Conservation (phyloP, 2,888 invertebrate species). For the Clunio marinus region DNA sequence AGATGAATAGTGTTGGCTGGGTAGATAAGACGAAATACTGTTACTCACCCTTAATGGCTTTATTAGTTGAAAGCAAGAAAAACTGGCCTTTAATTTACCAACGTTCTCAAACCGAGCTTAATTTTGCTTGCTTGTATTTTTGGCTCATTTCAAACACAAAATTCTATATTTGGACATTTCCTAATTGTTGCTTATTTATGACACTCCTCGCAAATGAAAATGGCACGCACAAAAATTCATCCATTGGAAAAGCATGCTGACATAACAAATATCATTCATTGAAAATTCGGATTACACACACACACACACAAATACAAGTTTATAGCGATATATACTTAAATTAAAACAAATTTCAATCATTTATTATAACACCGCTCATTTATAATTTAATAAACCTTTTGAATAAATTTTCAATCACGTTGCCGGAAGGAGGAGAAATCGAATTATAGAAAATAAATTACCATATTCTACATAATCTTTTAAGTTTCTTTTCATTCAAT, state of each 20-base stretch:
- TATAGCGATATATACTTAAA: neutral
- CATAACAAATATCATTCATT: neutral
- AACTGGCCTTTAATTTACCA: neutral
- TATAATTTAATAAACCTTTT: slow-evolving; percentile 27
- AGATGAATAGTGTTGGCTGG: too few relatives aligned
- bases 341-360: neutral
- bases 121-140: neutral
- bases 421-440: neutral
- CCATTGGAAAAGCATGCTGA: neutral
- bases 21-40: too few relatives aligned
- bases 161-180: neutral
- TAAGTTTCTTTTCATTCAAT: neutral
- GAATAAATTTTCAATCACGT: slow-evolving; percentile 15
- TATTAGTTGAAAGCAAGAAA: slow-evolving; percentile 19
- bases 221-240: neutral
- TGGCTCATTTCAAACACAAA: neutral
- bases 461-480: slow-evolving; percentile 18
- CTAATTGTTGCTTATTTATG: slow-evolving; percentile 25
- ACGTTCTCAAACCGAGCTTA: too few relatives aligned
- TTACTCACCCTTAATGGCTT: slow-evolving; percentile 29
- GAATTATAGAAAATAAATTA: neutral
- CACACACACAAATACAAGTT: too few relatives aligned
- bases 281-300: neutral
- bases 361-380: neutral
- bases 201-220: neutral